Evolutionary conservation across 2,797 vertebrate species (phyloP).

Genomic region (Malacoraja senta): DNA sequence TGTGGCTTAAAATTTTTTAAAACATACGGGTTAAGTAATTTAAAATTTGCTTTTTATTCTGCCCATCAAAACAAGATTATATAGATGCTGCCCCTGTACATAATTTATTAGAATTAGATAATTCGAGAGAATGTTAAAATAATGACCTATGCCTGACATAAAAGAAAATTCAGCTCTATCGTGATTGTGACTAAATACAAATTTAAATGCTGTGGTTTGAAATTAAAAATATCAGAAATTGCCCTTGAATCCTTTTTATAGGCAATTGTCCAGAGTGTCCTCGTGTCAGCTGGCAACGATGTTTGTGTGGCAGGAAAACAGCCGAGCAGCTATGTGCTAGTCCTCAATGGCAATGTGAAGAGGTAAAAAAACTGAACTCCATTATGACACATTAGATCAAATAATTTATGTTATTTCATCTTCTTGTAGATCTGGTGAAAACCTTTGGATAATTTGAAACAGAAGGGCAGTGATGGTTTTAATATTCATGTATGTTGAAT

Average conservation of each 20-base stretch:
- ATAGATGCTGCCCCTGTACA: neutral
- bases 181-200: neutral
- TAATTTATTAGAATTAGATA: neutral
- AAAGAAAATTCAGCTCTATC: neutral
- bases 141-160: neutral
- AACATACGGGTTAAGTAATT: too few relatives aligned
- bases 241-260: conserved; percentile 44
- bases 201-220: neutral
- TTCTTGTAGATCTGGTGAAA: neutral
- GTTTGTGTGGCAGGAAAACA: conserved; percentile 71
- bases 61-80: too few relatives aligned
- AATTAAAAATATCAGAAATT: neutral
- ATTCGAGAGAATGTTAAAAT: neutral
- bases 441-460: neutral
- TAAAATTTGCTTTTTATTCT: too few relatives aligned
- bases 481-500: neutral
- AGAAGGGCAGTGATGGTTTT: neutral
- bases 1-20: neutral
- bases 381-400: neutral
- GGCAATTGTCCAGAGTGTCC: conserved; percentile 77
- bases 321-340: conserved; percentile 75
- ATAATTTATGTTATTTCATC: neutral
- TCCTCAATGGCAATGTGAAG: conserved; percentile 77
- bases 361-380: conserved; percentile 56
- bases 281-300: conserved; percentile 75